Base-by-base conservation (phyloP, 1,140 invertebrate genomes). In the Listronotus oregonensis region DNA sequence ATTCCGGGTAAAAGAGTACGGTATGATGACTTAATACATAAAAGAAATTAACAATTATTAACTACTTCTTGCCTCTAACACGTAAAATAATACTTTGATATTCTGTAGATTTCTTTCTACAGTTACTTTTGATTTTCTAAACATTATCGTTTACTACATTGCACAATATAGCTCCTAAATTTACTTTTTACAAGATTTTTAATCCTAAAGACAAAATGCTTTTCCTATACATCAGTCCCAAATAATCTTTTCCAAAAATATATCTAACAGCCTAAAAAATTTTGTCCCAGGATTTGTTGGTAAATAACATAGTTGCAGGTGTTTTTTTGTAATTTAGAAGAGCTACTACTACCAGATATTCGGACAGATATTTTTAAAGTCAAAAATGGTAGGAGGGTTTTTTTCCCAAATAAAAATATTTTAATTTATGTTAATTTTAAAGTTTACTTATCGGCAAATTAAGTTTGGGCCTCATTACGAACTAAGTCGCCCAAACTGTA, bases 121-220 rank as follows among this genome's bases (percentile, higher is more conserved):
- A 44, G 51, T 37, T 64, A 64, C 27, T 65, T 65, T 65, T 65
- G 63, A 65, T 65, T 65, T 50, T 56, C 54, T 51, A 57, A 31
- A 50, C n/a, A 15, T 17, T 66, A 60, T 54, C 51, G 42, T 66
- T 65, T 66, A 70, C 54, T 70, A 70, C 69, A 70, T 70, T 70
- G 69, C 69, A 70, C 69, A 54, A 64, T 67, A 59, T 32, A 49
- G 55, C 12, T 27, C 39, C 39, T 12, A 11, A 34, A 1, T 15
- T 40, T 18, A 43, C 43, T 47, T 15, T 46, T 56, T 34, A 15
- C 37, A 56, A 58, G 18, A 11, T 21, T 17, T 17, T 51, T 56
- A 57, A 39, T 31, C 62, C 43, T 17, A 57, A 64, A 64, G 51
- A 51, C 63, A 65, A 65, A 65, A 50, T 51, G 57, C 17, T 34